Base-by-base conservation (phyloP, 2,113 vertebrate genomes). In the Clinocottus analis region DNA sequence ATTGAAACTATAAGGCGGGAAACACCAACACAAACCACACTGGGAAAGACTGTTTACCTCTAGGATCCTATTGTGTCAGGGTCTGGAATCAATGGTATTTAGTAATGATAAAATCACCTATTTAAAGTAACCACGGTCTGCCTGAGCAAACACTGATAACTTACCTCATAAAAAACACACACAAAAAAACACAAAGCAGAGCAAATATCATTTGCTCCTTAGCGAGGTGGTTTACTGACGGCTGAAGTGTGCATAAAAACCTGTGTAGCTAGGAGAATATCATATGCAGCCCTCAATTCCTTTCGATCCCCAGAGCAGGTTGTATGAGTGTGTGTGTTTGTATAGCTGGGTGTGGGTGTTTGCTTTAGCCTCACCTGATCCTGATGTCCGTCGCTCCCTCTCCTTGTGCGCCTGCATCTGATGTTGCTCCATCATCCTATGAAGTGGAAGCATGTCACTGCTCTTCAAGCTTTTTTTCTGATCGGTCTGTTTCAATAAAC, bases 351-450 rank as follows among this genome's bases (percentile, higher is more conserved):
- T 58, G 90, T 77, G 73, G 45, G 23, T 39, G 61, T 92, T 90
- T 89, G 77, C 41, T 35, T 21, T 82, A 79, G 66, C 71, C 93
- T 92, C 85, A 94, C 93, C 92, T 90, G 94, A 96, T 85, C 96
- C 97, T 7, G 97, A 98, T 8, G 96, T 95, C 70, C 97, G 96
- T 86, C 97, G 95, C 93, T 99, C 98, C 82, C 98, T 94, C 87
- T 98, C 97, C 87, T 98, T 97, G 89, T 93, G 93, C 25, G 82
- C 92, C 85, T 98, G 97, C 87, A 96, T 95, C 90, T 96, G 96
- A 90, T 96, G 97, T 84, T 97, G 97, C 89, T 99, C 97, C 97
- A 98, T 97, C 94, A 98, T 96, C 94, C 98, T 99, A 88, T 64
- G 14, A 80, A 87, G 55, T 14, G 79, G 17, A 89, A 79, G 53